phyloP scores from a whole-genome alignment of 2,797 vertebrate genomes.

The Falco concolor region DNA sequence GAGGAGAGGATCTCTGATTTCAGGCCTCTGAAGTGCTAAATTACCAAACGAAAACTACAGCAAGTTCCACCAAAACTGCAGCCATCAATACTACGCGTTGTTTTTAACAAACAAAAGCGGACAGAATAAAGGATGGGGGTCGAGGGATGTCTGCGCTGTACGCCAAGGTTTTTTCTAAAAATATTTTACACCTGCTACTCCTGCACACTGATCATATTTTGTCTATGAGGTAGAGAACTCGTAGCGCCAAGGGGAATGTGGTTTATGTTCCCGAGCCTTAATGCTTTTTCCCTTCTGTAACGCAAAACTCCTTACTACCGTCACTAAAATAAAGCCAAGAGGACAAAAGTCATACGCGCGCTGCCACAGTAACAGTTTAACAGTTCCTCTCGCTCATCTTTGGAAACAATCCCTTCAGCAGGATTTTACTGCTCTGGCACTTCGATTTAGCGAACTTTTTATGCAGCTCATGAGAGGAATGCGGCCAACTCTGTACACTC shows the following conservation, averaged over 20 bases:
- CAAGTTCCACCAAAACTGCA: not conserved
- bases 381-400: constrained; percentile 2
- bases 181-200: constrained; percentile 72
- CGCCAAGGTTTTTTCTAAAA: constrained; percentile 72
- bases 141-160: not conserved
- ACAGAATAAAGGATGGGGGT: not conserved
- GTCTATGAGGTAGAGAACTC: constrained; percentile 61
- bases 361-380: not conserved
- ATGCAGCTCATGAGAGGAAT: constrained; percentile 60
- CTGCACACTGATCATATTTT: constrained; percentile 69
- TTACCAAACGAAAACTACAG: not conserved
- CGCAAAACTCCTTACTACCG: constrained; percentile 51
- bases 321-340: constrained; percentile 41
- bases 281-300: constrained; percentile 63
- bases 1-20: not conserved
- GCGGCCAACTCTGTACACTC: constrained; percentile 51
- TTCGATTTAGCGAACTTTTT: constrained; percentile 56
- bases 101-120: not conserved
- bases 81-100: not conserved
- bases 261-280: constrained; percentile 59
- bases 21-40: not conserved
- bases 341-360: not conserved
- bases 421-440: constrained; percentile 49
- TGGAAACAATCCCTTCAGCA: constrained; percentile 47
- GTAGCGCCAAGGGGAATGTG: constrained; percentile 40